phyloP scores from a whole-genome alignment of 2,888 invertebrate species.

The Cryptocephalus primarius region DNA sequence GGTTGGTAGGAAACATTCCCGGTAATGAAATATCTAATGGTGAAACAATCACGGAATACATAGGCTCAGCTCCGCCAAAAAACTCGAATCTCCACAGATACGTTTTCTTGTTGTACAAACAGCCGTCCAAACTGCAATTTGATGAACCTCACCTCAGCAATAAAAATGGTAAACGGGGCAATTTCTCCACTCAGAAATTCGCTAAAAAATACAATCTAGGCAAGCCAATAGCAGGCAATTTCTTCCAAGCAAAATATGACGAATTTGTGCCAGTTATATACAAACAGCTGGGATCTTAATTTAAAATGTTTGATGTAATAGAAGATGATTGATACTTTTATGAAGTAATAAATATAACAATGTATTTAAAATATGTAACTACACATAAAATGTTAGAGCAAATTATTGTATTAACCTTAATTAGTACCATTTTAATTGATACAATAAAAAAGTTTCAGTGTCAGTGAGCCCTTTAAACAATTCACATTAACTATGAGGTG shows the following conservation, averaged over 20 bases:
- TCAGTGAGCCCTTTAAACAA: too few relatives aligned
- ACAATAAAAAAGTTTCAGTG: too few relatives aligned
- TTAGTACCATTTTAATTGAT: too few relatives aligned
- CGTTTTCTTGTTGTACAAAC: constrained; percentile 59
- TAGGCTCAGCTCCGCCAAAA: constrained; percentile 60
- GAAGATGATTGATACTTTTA: too few relatives aligned
- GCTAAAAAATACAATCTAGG: constrained; percentile 48
- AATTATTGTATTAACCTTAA: too few relatives aligned
- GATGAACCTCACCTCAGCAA: constrained; percentile 34
- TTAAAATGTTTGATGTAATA: neutral
- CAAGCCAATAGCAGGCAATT: constrained; percentile 50
- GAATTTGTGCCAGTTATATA: constrained; percentile 6
- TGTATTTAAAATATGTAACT: too few relatives aligned
- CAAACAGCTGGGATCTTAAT: constrained; percentile 6
- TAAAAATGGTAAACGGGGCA: constrained; percentile 43
- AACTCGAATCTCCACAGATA: constrained; percentile 63
- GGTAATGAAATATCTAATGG: constrained; percentile 51
- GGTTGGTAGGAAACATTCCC: constrained; percentile 61
- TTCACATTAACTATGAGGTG: too few relatives aligned
- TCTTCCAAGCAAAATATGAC: constrained; percentile 37
- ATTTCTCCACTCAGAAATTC: constrained; percentile 46
- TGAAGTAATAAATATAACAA: too few relatives aligned
- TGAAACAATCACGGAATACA: constrained; percentile 53
- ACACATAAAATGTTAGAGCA: too few relatives aligned
- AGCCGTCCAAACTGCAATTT: constrained; percentile 41